A percentile compares a stretch with the other conserved stretches of the same genome.
Conservation (phyloP, 2,888 invertebrate genomes). For the Cosmia trapezina region DNA sequence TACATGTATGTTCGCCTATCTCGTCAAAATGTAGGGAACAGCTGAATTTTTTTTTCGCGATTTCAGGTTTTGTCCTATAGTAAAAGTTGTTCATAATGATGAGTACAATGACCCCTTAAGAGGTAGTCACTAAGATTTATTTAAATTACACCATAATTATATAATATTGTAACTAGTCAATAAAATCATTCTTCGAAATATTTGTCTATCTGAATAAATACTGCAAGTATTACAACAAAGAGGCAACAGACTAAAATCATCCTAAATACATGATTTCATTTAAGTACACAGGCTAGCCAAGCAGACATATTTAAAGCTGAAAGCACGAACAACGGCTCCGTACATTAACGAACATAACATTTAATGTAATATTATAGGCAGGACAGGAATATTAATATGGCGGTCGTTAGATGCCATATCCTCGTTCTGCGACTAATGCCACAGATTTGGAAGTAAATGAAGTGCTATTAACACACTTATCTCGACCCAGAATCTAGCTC, state of each 20-base stretch:
- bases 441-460: constrained; percentile 46
- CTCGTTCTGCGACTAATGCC: constrained; percentile 36
- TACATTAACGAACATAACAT: constrained; percentile 51
- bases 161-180: too few relatives aligned
- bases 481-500: constrained; percentile 17
- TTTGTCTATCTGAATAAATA: neutral
- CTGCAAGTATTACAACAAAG: neutral
- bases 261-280: constrained; percentile 24
- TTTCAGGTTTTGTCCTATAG: too few relatives aligned
- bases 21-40: too few relatives aligned
- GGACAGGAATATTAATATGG: constrained; percentile 52
- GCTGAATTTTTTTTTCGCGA: too few relatives aligned
- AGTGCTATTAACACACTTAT: constrained; percentile 15
- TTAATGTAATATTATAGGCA: constrained; percentile 56
- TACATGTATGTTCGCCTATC: too few relatives aligned
- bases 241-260: neutral
- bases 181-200: too few relatives aligned
- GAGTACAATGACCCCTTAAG: too few relatives aligned
- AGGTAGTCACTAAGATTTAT: too few relatives aligned
- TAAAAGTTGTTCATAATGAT: too few relatives aligned
- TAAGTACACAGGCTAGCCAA: constrained; percentile 9
- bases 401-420: constrained; percentile 44
- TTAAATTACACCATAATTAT: too few relatives aligned
- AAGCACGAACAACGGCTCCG: constrained; percentile 29
- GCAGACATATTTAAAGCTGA: constrained; percentile 43